Conservation (phyloP, 2,797 vertebrate species). For the Limnodromus scolopaceus region DNA sequence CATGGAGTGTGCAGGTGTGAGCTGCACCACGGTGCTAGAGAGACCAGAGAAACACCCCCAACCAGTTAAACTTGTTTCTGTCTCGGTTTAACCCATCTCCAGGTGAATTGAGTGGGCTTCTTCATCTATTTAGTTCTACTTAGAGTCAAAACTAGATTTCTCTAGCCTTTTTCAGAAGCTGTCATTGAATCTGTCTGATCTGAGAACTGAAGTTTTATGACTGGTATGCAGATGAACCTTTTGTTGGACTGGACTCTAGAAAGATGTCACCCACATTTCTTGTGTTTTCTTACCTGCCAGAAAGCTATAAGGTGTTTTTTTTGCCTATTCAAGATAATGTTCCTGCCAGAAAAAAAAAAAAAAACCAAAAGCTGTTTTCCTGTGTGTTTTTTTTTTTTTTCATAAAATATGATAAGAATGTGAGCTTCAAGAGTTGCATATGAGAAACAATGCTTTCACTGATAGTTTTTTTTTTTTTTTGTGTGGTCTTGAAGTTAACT, state of each 20-base stretch:
- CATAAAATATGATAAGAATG: background rate
- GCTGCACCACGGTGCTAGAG: rapidly evolving
- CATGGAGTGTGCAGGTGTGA: rapidly evolving
- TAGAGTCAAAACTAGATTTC: background rate
- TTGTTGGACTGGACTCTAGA: background rate
- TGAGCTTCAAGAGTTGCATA: background rate
- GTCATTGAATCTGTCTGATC: background rate
- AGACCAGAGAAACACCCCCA: background rate
- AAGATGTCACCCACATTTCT: rapidly evolving
- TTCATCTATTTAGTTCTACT: background rate
- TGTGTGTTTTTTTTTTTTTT: background rate
- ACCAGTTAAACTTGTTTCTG: background rate
- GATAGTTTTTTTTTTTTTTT: background rate
- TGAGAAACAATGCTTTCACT: background rate
- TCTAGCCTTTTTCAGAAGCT: background rate
- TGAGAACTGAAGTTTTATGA: background rate
- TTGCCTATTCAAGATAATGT: background rate
- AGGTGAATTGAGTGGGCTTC: background rate
- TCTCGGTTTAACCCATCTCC: background rate
- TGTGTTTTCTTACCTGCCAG: background rate
- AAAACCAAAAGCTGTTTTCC: background rate
- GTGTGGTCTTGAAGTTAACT: background rate
- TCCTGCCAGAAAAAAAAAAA: background rate
- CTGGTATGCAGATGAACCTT: background rate
- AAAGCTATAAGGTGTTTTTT: background rate